Conservation (phyloP, 1,140 invertebrate species). For the Tachypleus tridentatus region DNA sequence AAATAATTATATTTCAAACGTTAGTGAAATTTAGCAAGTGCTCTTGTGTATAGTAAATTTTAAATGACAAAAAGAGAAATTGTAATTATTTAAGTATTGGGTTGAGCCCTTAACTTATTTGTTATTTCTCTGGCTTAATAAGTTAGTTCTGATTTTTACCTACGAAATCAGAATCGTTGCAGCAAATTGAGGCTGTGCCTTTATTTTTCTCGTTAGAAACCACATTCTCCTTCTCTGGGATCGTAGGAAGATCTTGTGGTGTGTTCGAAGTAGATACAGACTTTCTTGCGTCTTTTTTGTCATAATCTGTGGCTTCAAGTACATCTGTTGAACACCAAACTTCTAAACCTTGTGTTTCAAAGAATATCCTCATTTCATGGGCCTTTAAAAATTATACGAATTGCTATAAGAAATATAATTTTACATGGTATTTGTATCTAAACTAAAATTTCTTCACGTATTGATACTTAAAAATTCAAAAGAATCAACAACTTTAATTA, state of each 20-base stretch:
- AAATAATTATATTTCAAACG: no score
- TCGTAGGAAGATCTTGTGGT: constrained; percentile 20
- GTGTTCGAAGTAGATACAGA: constrained; percentile 6
- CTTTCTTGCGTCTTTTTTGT: no score
- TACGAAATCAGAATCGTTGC: constrained; percentile 1
- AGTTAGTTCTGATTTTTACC: neutral
- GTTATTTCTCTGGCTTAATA: no score
- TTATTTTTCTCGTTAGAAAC: constrained; percentile 13
- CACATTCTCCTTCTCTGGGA: constrained; percentile 18
- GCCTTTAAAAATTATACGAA: constrained; percentile 6
- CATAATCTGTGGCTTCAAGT: constrained; percentile 2
- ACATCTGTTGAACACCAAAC: constrained; percentile 32
- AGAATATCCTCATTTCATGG: constrained; percentile 24
- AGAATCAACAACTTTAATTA: no score
- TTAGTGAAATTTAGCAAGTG: no score
- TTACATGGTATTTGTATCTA: no score
- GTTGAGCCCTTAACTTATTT: no score
- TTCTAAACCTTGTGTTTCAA: constrained; percentile 27
- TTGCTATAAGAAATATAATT: neutral
- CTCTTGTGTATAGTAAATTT: no score
- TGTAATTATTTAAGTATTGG: no score
- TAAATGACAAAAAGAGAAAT: no score
- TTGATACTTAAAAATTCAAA: no score
- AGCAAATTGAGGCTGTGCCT: constrained; percentile 2
- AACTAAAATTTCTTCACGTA: no score